Evolutionary conservation across 2,113 vertebrate species (phyloP).

Genomic region (Hymenochirus boettgeri): DNA sequence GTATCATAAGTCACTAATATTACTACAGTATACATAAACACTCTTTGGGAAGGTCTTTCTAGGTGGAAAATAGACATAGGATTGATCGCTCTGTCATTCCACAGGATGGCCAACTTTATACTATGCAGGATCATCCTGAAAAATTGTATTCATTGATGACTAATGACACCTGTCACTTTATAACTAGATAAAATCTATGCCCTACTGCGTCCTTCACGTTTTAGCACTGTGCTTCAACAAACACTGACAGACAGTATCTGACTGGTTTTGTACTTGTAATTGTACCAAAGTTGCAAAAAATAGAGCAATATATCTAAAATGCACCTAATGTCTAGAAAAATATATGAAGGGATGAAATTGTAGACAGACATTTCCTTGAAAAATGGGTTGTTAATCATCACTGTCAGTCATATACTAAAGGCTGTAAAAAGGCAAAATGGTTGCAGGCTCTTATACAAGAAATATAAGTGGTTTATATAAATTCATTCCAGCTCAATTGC

Average conservation of each 20-base stretch:
- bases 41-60: neutral
- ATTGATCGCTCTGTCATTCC: constrained; percentile 36
- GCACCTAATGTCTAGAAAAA: constrained; percentile 1
- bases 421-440: too few species aligned
- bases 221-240: neutral
- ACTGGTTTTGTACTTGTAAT: constrained; percentile 8
- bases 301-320: neutral
- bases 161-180: constrained; percentile 27
- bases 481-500: too few species aligned
- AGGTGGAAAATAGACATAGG: constrained; percentile 34
- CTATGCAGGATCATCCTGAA: constrained; percentile 22
- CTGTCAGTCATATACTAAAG: neutral
- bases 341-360: neutral
- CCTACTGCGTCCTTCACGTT: constrained; percentile 23
- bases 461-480: too few species aligned
- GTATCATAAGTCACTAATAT: too few species aligned
- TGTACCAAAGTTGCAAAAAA: neutral
- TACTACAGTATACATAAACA: too few species aligned
- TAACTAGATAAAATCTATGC: constrained; percentile 27
- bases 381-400: neutral
- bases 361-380: neutral
- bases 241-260: constrained; percentile 6
- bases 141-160: constrained; percentile 10
- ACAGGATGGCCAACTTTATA: constrained; percentile 35
- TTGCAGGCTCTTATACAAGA: too few species aligned